Conservation (phyloP, 2,888 invertebrate species). For the Hypomecis punctinalis region DNA sequence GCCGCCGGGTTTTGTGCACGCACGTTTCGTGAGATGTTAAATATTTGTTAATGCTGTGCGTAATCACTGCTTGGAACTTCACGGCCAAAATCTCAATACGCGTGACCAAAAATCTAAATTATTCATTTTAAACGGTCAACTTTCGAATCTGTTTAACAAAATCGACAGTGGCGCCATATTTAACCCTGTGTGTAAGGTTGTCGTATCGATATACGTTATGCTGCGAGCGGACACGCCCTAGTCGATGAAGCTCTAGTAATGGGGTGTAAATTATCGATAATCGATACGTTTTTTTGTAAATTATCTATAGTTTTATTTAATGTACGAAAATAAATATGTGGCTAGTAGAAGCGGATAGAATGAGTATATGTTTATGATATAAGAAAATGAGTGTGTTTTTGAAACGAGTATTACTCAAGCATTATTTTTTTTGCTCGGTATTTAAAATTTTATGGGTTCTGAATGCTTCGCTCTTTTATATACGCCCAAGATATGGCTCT, state of each 20-base stretch:
- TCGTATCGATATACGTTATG: conserved; percentile 43
- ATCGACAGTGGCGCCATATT: neutral
- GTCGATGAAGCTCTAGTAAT: conserved; percentile 45
- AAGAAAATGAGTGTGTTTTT: no score
- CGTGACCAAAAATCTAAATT: neutral
- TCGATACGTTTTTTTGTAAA: conserved; percentile 7
- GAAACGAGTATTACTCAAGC: no score
- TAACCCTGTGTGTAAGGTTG: no score
- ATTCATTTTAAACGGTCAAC: neutral
- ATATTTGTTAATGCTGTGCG: conserved; percentile 73
- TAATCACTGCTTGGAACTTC: conserved; percentile 53
- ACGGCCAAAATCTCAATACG: neutral
- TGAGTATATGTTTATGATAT: no score
- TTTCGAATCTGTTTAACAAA: neutral
- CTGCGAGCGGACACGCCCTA: conserved; percentile 56
- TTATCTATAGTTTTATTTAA: no score
- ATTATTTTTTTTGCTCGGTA: no score
- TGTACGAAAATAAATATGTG: no score
- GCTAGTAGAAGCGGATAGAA: no score
- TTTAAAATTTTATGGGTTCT: no score
- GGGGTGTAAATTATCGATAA: conserved; percentile 7
- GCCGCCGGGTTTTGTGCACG: conserved; percentile 48
- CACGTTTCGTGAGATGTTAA: conserved; percentile 65
- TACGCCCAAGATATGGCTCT: no score
- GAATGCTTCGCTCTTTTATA: no score